phyloP scores from a whole-genome alignment of 2,888 invertebrate species.

The Bimastos eiseni region DNA sequence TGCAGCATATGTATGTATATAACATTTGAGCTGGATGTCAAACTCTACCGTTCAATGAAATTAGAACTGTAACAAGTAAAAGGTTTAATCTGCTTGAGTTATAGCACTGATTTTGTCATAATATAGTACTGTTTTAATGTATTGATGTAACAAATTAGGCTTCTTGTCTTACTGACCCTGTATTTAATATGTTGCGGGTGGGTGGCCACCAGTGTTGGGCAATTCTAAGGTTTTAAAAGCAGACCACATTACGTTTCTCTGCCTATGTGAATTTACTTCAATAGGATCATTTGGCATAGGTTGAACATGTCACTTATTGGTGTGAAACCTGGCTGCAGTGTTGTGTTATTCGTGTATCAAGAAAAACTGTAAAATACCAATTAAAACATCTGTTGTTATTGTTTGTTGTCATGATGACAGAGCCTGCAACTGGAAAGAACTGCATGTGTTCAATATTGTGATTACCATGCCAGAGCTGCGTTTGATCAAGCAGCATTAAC shows the following conservation, averaged over 20 bases:
- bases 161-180: background rate
- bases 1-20: background rate
- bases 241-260: background rate
- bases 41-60: background rate
- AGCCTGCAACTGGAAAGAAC: background rate
- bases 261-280: background rate
- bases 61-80: background rate
- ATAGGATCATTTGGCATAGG: background rate
- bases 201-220: background rate
- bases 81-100: background rate
- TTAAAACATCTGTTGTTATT: background rate
- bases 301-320: background rate
- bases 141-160: background rate
- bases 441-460: background rate
- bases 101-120: slow-evolving; percentile 13
- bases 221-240: background rate
- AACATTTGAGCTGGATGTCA: background rate
- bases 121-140: slow-evolving; percentile 4
- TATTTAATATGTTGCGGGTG: background rate
- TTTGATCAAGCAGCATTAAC: background rate
- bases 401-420: background rate
- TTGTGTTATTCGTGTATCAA: background rate
- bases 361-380: slow-evolving; percentile 13
- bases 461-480: background rate
- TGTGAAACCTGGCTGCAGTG: no score